Conservation (phyloP, 2,797 vertebrate genomes). For the Microcaecilia unicolor region DNA sequence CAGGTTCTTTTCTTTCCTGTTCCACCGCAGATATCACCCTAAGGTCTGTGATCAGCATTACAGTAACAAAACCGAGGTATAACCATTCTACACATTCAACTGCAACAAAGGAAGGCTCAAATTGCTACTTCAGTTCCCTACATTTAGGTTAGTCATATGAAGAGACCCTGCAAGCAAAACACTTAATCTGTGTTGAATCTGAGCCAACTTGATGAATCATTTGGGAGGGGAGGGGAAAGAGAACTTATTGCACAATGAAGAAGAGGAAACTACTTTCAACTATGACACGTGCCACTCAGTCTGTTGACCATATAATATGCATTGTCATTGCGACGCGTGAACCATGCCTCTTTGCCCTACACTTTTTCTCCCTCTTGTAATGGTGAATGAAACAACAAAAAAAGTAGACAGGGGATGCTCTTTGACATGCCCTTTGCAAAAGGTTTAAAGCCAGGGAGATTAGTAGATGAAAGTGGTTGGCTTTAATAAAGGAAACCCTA, state of each 20-base stretch:
- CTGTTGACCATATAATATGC: constrained; percentile 52
- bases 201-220: constrained; percentile 46
- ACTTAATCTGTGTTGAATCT: constrained; percentile 41
- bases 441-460: constrained; percentile 47
- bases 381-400: constrained; percentile 10
- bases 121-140: constrained; percentile 31
- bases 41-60: no score
- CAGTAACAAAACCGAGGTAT: no score
- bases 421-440: constrained; percentile 43
- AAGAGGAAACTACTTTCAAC: constrained; percentile 39
- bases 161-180: constrained; percentile 43
- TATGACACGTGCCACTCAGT: constrained; percentile 46
- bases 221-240: constrained; percentile 26
- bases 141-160: constrained; percentile 33
- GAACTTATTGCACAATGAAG: no score
- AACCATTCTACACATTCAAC: no score
- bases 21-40: no score
- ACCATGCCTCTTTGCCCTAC: constrained; percentile 52
- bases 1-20: no score
- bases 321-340: constrained; percentile 66
- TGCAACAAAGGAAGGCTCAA: no score
- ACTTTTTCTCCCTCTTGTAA: constrained; percentile 53
- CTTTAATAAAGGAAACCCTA: constrained; percentile 68
- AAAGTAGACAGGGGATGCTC: constrained; percentile 37
- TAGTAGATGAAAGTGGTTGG: constrained; percentile 66